A percentile compares a stretch with the other conserved stretches of the same genome.
Conservation (phyloP, 2,888 invertebrate species). For the Cantharis flavilabris region DNA sequence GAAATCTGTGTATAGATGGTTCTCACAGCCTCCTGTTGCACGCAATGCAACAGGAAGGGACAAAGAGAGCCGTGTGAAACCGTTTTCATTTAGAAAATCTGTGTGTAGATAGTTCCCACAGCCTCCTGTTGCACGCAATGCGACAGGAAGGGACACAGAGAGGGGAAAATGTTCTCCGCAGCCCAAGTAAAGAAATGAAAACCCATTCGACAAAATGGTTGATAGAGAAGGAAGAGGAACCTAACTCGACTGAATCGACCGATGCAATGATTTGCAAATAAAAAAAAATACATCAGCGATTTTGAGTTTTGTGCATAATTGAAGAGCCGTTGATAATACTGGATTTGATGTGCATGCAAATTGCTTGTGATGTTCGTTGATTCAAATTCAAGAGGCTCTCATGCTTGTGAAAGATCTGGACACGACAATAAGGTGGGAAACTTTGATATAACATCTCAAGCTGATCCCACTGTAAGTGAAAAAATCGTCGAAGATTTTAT, state of each 20-base stretch:
- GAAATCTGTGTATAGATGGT: no score
- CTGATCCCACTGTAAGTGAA: slow-evolving; percentile 43
- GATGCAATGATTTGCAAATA: background rate
- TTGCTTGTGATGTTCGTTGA: background rate
- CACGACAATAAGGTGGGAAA: slow-evolving; percentile 23
- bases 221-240: background rate
- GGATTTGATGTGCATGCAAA: slow-evolving; percentile 34
- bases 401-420: no score
- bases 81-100: no score
- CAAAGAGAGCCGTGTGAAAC: no score
- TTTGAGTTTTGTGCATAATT: slow-evolving; percentile 17
- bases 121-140: no score
- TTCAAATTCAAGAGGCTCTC: no score
- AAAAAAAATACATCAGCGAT: slow-evolving; percentile 35
- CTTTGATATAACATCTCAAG: background rate
- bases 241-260: background rate
- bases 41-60: no score
- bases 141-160: no score
- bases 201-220: background rate
- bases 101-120: no score
- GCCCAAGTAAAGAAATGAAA: background rate
- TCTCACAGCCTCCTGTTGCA: no score
- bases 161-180: no score
- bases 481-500: no score
- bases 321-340: slow-evolving; percentile 41